Conservation (phyloP, 2,113 vertebrate genomes). For the Colossoma macropomum region DNA sequence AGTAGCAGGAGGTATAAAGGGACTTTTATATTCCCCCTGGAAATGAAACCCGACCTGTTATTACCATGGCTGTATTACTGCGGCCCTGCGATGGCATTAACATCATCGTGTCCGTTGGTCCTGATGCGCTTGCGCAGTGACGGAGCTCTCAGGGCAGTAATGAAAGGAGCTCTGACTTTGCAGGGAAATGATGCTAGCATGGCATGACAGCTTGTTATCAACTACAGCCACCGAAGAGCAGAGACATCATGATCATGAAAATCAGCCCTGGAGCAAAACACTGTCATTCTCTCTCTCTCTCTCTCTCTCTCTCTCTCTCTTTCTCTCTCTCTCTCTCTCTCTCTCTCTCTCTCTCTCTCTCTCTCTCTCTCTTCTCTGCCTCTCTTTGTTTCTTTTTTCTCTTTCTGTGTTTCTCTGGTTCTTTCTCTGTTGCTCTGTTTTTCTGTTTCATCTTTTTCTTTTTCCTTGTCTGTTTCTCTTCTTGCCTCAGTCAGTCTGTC, state of each 20-base stretch:
- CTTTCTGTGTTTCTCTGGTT: neutral
- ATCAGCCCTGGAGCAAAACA: slow-evolving; percentile 45
- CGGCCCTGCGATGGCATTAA: slow-evolving; percentile 18
- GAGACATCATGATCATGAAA: slow-evolving; percentile 46
- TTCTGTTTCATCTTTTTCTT: neutral
- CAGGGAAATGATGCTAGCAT: slow-evolving; percentile 50
- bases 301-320: neutral
- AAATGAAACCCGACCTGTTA: slow-evolving; percentile 42
- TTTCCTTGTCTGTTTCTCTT: neutral
- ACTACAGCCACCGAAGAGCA: slow-evolving; percentile 38
- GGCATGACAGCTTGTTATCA: slow-evolving; percentile 53
- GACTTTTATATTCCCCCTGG: slow-evolving; percentile 21
- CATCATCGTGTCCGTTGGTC: slow-evolving; percentile 3
- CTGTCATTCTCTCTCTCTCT: slow-evolving; percentile 13
- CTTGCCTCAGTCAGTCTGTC: neutral
- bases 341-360: neutral
- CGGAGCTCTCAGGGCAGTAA: neutral
- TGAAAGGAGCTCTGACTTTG: slow-evolving; percentile 24
- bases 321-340: too few species aligned
- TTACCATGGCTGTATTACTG: slow-evolving; percentile 24
- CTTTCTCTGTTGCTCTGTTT: too few species aligned
- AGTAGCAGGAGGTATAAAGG: slow-evolving; percentile 35
- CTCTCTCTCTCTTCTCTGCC: neutral
- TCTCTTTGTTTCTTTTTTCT: neutral
- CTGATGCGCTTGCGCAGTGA: neutral